Evolutionary conservation across 2,888 invertebrate genomes (phyloP).

Genomic region (Actias luna): DNA sequence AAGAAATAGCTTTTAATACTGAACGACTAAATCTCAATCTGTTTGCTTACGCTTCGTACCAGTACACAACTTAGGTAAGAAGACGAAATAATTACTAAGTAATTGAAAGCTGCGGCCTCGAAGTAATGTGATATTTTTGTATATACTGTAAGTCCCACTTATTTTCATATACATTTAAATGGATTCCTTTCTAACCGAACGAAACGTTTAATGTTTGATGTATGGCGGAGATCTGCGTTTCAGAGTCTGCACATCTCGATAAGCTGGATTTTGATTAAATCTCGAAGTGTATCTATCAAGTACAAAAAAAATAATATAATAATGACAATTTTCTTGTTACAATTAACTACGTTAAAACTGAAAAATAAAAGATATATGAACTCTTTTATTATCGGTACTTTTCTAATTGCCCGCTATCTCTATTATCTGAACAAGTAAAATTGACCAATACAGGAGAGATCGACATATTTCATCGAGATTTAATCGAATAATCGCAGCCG

Average conservation of each 20-base stretch:
- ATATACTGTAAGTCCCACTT: constrained; percentile 81
- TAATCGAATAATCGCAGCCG: constrained; percentile 31
- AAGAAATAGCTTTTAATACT: background rate
- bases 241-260: constrained; percentile 44
- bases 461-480: constrained; percentile 24
- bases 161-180: constrained; percentile 82
- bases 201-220: constrained; percentile 64
- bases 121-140: constrained; percentile 82
- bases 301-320: constrained; percentile 17
- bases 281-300: constrained; percentile 15
- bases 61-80: constrained; percentile 71
- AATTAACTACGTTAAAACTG: background rate
- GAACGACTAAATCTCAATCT: constrained; percentile 4
- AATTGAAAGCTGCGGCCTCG: constrained; percentile 82
- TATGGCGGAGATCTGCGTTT: constrained; percentile 49
- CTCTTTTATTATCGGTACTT: background rate
- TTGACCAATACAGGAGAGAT: background rate
- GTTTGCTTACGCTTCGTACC: constrained; percentile 67
- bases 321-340: background rate
- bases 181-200: constrained; percentile 74
- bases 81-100: constrained; percentile 75
- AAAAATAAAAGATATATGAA: background rate
- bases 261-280: constrained; percentile 38
- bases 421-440: background rate
- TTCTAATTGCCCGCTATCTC: background rate